Evolutionary conservation across 2,797 vertebrate species (phyloP), one percentile per base, ranked within the genome.

Genomic region (Poecilia picta): DNA sequence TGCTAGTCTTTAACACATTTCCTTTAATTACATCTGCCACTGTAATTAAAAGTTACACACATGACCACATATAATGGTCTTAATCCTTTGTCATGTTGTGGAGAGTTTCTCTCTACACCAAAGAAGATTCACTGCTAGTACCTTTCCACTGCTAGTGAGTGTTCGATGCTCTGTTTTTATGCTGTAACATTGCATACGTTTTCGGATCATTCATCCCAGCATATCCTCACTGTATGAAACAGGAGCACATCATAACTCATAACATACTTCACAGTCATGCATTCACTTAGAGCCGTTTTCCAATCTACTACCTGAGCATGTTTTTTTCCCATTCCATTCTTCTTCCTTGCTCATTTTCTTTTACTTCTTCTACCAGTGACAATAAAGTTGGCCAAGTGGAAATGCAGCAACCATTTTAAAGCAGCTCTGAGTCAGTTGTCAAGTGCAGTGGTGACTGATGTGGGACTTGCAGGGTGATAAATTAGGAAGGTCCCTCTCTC

Each of bases 371-470:
- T 41, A 72, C 62, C 73, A 59, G 86, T 85, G 78, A 85, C 88
- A 85, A 90, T 90, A 81, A 86, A 89, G 88, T 82, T 88, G 79
- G 70, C 75, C 77, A 74, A 73, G 89, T 43, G 49, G 72, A 86
- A 84, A 87, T 43, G 15, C 75, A 39, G 82, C 57, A 82, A 70
- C 89, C 82, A 79, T 90, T 88, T 91, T 78, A 78, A 87, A 88
- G 81, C 33, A 16, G 73, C 31, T 73, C 68, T 66, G 85, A 88
- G 89, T 89, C 80, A 64, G 62, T 62, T 77, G 88, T 74, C 81
- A 36, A 87, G 79, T 84, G 87, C 83, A 82, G 81, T 90, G 87
- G 91, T 91, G 88, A 93, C 92, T 88, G 85, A 88, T 59, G 47
- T 77, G 25, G 39, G 62, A 71, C 23, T 20, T 47, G 73, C 73